These are phyloP conservation scores for Notamacropus eugenii DNA, from an alignment of 2,797 vertebrate genomes.

Conservation along the genomic window DNA sequence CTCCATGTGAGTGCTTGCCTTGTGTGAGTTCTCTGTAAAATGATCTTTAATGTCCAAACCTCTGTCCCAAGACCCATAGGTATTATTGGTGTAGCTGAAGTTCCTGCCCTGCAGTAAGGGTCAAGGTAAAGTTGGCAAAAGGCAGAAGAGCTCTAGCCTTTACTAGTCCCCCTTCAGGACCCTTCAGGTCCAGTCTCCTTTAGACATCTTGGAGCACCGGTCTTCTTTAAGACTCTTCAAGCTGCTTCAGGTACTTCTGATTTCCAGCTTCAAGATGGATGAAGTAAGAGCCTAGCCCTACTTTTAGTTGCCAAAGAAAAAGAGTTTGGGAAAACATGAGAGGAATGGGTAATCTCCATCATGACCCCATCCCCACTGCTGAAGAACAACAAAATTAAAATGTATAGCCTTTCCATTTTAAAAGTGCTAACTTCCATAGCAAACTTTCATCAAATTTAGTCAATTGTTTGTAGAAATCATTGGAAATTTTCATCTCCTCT, in stretches of 20 bases:
- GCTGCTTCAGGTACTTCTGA: background rate
- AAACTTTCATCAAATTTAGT: conserved; percentile 48
- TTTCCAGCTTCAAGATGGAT: background rate
- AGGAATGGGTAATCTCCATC: background rate
- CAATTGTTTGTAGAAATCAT: conserved; percentile 52
- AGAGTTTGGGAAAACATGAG: background rate
- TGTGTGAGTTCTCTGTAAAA: background rate
- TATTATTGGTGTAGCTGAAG: background rate
- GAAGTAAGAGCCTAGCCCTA: background rate
- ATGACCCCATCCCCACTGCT: background rate
- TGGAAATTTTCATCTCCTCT: conserved; percentile 46
- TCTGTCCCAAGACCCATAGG: background rate
- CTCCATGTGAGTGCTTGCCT: background rate
- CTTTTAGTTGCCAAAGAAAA: background rate
- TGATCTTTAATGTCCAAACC: background rate
- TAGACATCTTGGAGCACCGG: background rate
- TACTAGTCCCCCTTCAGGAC: background rate
- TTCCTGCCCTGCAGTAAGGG: background rate
- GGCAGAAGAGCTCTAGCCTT: background rate
- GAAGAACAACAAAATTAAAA: conserved; percentile 9
- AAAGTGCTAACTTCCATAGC: conserved; percentile 15
- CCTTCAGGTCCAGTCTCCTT: background rate
- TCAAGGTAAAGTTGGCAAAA: background rate
- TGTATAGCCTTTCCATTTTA: background rate
- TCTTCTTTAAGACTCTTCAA: background rate